Conservation (phyloP, 2,797 vertebrate species). For the Silurus lanzhouensis region DNA sequence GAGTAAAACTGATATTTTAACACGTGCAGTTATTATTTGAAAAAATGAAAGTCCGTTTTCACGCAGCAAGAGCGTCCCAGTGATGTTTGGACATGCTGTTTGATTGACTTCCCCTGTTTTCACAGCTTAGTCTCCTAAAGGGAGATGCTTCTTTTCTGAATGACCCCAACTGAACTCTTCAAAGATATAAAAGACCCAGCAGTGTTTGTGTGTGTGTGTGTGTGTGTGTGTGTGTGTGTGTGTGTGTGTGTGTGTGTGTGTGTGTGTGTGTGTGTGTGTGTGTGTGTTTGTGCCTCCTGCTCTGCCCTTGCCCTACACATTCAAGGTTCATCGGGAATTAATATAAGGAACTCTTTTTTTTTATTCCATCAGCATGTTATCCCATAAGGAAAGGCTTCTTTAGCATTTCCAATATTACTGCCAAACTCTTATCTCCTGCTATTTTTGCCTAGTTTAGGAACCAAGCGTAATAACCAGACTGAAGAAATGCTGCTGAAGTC, state of each 20-base stretch:
- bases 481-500: background rate
- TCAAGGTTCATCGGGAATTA: conserved; percentile 9
- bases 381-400: background rate
- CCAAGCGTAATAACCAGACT: background rate
- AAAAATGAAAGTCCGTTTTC: conserved; percentile 1
- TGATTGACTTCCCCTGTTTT: conserved; percentile 57
- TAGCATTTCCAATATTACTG: background rate
- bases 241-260: no score
- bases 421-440: background rate
- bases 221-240: no score
- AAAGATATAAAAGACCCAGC: conserved; percentile 19
- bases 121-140: conserved; percentile 51
- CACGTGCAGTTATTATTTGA: conserved; percentile 27
- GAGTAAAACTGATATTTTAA: conserved; percentile 21
- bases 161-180: conserved; percentile 34
- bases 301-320: background rate
- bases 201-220: background rate
- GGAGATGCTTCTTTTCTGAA: conserved; percentile 39
- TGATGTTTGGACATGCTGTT: conserved; percentile 52
- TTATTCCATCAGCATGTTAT: background rate
- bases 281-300: background rate
- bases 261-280: no score
- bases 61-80: conserved; percentile 37
- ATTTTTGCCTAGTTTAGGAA: background rate
- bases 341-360: background rate